Conservation (phyloP, 1,140 invertebrate genomes). For the Nasonia giraulti region DNA sequence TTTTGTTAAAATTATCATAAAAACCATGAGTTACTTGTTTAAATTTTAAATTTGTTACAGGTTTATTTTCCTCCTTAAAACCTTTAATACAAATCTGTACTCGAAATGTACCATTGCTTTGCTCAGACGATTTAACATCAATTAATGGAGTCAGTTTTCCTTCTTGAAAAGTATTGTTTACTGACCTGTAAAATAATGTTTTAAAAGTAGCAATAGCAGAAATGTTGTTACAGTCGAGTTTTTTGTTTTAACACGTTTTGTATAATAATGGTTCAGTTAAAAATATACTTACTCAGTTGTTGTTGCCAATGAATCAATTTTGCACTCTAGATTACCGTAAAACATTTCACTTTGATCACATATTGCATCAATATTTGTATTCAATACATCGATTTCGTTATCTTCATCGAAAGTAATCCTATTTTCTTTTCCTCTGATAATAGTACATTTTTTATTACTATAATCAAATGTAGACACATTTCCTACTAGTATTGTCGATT, state of each 20-base stretch:
- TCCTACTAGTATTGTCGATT: neutral
- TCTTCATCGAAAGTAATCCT: neutral
- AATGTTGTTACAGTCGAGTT: no score
- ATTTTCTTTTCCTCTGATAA: neutral
- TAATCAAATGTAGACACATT: neutral
- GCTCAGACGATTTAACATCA: neutral
- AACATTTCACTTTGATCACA: neutral
- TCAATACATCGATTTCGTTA: neutral
- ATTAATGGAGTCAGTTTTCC: neutral
- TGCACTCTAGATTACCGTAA: neutral
- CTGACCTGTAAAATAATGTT: neutral
- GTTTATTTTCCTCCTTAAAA: neutral
- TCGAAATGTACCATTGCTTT: neutral
- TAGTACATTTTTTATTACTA: neutral
- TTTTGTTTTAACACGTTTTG: no score
- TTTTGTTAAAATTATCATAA: no score
- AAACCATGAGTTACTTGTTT: neutral
- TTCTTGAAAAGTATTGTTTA: neutral
- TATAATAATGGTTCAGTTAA: neutral
- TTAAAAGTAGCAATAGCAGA: no score
- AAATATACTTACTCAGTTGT: neutral
- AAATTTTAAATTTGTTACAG: neutral
- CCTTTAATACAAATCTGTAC: neutral
- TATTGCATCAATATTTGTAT: neutral
- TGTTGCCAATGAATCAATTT: neutral